phyloP scores from a whole-genome alignment of 30 jellyfish, hydroid and myxozoan species.

The Morbakka virulenta region DNA sequence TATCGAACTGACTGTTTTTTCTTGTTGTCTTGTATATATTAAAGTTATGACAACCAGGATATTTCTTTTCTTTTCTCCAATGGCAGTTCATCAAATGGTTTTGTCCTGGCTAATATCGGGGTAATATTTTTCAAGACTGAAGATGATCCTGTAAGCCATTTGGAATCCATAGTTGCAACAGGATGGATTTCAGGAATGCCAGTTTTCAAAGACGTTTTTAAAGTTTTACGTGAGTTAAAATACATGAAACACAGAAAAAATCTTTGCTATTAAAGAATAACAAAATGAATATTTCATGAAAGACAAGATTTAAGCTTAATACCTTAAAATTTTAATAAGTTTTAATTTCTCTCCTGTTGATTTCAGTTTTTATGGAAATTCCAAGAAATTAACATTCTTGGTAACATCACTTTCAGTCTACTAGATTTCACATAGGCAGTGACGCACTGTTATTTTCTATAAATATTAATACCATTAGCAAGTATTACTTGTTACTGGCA shows the following conservation, averaged over 20 bases:
- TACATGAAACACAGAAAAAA: background rate
- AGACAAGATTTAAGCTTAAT: background rate
- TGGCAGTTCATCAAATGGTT: conserved; percentile 41
- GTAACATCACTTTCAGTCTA: no score
- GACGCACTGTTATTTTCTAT: no score
- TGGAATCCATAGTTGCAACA: conserved; percentile 69
- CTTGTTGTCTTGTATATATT: no score
- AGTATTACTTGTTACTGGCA: no score
- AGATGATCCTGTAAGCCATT: conserved; percentile 62
- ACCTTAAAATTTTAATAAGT: background rate
- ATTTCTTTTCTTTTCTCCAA: background rate
- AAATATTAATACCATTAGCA: no score
- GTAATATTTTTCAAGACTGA: conserved; percentile 74
- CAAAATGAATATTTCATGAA: no score
- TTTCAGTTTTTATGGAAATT: no score
- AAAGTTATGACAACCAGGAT: no score
- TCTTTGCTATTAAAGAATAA: no score
- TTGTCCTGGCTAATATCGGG: conserved; percentile 48
- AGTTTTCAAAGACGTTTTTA: conserved; percentile 61
- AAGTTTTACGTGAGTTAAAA: conserved; percentile 49
- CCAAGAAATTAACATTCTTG: no score
- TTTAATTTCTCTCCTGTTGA: background rate
- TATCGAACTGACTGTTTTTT: no score
- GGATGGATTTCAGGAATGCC: conserved; percentile 88
- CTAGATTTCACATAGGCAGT: no score